Base-by-base conservation (phyloP, 2,113 vertebrate genomes). In the Alouatta palliata region DNA sequence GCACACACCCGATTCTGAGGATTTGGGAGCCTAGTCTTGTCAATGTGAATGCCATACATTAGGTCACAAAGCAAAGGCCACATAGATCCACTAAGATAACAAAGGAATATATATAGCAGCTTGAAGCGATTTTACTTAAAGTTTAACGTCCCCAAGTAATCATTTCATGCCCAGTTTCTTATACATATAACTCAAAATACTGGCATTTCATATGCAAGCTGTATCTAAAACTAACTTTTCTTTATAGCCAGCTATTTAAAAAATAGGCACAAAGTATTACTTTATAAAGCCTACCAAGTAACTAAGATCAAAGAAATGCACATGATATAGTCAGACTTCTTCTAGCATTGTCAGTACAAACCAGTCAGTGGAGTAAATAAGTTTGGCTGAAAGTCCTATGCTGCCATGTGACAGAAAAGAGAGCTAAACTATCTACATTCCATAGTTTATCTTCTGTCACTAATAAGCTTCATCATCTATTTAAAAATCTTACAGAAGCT, bases 151-250 rank as follows among this genome's bases (percentile, higher is more conserved):
- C 84, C 96, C 64, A 75, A 77, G 49, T 70, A 92, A 91, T 81
- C 21, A 92, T 88, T 96, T 86, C 76, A 77, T 47, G 61, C 83
- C 54, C 14, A 25, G 17, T 92, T 85, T 82, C 80, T 92, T 94
- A 86, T 86, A 93, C 73, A 45, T 70, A n/a, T 49, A 90, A 83
- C 49, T 75, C 3, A 70, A 95, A 96, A 96, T 77, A 70, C 0
- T 95, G 81, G 66, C 68, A 96, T 97, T 91, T 95, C 64, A 88
- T 52, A 89, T 37, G 71, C 68, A 96, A 96, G 66, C 43, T 88
- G 14, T 87, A n/a, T 85, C 13, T 64, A 68, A 35, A 91, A 1
- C 9, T 81, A 92, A 13, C 93, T 95, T 94, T 90, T 94, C 66
- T 56, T 37, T 45, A 92, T 17, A 87, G 8, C 16, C 58, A 95